Percentiles rank a stretch among this genome's conserved stretches.
phyloP scores from a whole-genome alignment of 2,888 invertebrate genomes.

The Dolichomitus sp. region DNA sequence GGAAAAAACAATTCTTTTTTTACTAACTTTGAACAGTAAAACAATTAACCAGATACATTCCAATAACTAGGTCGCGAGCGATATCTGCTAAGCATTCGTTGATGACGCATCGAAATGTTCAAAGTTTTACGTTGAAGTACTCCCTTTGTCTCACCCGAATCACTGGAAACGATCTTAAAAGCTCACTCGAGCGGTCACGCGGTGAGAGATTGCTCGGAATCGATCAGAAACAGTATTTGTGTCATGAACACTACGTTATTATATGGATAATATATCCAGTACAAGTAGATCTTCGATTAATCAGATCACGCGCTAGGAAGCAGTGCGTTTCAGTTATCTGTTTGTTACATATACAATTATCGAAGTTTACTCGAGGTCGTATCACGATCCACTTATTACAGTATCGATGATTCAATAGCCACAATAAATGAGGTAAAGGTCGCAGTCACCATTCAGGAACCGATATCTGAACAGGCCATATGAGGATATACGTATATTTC shows the following conservation, averaged over 20 bases:
- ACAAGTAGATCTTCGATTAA: conserved; percentile 44
- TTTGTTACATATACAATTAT: conserved; percentile 40
- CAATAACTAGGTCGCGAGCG: conserved; percentile 33
- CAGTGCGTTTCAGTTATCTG: conserved; percentile 4
- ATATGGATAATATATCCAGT: conserved; percentile 12
- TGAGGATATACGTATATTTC: not conserved
- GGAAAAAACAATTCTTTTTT: no score
- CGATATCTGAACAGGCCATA: not conserved
- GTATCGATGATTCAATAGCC: not conserved
- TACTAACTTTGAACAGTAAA: no score
- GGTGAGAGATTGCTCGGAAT: conserved; percentile 16
- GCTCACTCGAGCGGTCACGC: conserved; percentile 23
- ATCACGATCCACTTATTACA: not conserved
- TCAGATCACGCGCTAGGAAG: conserved; percentile 54
- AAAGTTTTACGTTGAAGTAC: not conserved
- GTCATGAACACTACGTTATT: conserved; percentile 48
- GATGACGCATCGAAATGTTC: conserved; percentile 25
- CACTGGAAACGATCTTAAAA: conserved; percentile 29
- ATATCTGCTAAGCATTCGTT: conserved; percentile 30
- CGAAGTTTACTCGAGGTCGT: conserved; percentile 40
- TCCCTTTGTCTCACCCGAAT: conserved; percentile 43
- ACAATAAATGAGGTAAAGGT: not conserved
- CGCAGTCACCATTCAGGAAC: not conserved
- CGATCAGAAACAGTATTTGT: conserved; percentile 16
- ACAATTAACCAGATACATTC: not conserved